A percentile compares a stretch with the other conserved stretches of the same genome.
Evolutionary conservation across 2,113 vertebrate genomes (phyloP).

Genomic region (Hemichromis elongatus): DNA sequence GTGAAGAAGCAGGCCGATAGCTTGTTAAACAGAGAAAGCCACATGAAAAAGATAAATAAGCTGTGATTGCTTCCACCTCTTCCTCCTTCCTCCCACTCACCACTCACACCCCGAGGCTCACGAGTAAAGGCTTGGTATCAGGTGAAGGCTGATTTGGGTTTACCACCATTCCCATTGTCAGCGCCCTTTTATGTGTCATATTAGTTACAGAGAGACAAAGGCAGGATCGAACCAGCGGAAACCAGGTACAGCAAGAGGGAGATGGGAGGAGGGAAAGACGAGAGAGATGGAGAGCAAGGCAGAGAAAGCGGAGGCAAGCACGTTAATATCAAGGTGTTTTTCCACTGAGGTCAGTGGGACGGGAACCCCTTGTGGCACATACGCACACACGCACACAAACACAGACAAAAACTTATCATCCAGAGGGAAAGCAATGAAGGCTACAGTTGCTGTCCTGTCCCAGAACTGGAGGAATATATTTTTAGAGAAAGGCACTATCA

Average conservation of each 20-base stretch:
- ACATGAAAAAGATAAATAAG: slow-evolving; percentile 62
- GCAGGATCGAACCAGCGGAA: slow-evolving; percentile 59
- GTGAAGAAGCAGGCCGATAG: slow-evolving; percentile 28
- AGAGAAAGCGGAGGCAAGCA: background rate
- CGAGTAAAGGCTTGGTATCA: slow-evolving; percentile 52
- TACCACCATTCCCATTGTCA: slow-evolving; percentile 57
- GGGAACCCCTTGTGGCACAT: slow-evolving; percentile 29
- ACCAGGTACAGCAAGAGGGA: slow-evolving; percentile 16
- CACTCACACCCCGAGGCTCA: slow-evolving; percentile 41
- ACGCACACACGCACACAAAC: background rate
- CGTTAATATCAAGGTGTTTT: slow-evolving; percentile 60
- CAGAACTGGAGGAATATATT: background rate
- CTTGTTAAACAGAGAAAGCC: slow-evolving; percentile 45
- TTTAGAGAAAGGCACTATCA: background rate
- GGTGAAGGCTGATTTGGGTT: slow-evolving; percentile 56
- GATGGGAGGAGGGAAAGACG: background rate
- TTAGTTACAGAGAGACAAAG: slow-evolving; percentile 70
- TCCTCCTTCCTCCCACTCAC: slow-evolving; percentile 12
- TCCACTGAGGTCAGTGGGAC: slow-evolving; percentile 56
- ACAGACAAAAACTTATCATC: background rate
- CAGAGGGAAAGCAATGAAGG: background rate
- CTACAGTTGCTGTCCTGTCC: background rate
- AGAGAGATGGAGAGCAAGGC: background rate
- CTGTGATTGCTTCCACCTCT: slow-evolving; percentile 37
- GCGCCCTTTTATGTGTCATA: slow-evolving; percentile 67